Evolutionary conservation across 2,888 invertebrate genomes (phyloP).

Genomic region (Tuberolachnus salignus): DNA sequence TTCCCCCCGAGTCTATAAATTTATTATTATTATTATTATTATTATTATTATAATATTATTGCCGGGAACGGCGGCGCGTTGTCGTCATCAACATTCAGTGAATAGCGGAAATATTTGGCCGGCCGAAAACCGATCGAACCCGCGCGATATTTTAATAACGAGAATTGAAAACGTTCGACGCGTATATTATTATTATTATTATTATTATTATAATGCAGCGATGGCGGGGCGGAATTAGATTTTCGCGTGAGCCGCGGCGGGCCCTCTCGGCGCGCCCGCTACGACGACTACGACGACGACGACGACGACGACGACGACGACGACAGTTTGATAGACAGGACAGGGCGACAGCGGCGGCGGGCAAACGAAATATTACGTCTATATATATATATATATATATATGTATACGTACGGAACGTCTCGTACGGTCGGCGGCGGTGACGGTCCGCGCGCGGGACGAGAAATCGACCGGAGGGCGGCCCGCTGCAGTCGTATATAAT

Average conservation of each 20-base stretch:
- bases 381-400: constrained; percentile 4
- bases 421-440: neutral
- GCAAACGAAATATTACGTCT: constrained; percentile 20
- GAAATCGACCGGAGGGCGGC: constrained; percentile 34
- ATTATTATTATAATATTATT: no score
- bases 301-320: neutral
- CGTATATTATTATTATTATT: no score
- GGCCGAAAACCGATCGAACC: constrained; percentile 31
- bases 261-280: no score
- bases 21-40: no score
- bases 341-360: neutral
- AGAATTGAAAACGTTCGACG: constrained; percentile 24
- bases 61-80: neutral
- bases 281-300: neutral
- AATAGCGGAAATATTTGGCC: constrained; percentile 44
- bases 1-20: no score
- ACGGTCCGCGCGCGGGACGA: constrained; percentile 18
- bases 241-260: neutral
- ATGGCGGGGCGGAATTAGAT: constrained; percentile 45
- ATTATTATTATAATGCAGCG: no score
- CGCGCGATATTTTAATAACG: constrained; percentile 50
- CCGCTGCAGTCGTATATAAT: neutral
- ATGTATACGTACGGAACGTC: no score
- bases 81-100: constrained; percentile 47
- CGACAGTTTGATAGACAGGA: neutral